phyloP scores from a whole-genome alignment of 1,140 invertebrate genomes.

The Odontomachus brunneus region DNA sequence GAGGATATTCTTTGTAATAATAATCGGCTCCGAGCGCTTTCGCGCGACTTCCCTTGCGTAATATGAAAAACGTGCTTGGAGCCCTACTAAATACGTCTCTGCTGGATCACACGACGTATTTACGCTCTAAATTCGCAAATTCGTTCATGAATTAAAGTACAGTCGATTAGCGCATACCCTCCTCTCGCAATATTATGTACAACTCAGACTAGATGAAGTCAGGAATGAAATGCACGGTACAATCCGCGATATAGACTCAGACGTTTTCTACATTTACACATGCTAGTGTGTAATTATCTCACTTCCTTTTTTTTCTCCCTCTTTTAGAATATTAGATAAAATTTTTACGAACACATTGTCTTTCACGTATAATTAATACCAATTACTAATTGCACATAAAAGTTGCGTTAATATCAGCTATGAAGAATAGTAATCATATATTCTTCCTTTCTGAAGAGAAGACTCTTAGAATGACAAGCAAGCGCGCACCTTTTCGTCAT shows the following conservation, averaged over 20 bases:
- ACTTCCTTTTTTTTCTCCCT: background rate
- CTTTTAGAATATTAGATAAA: background rate
- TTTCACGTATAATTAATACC: conserved; percentile 1
- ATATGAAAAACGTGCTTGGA: conserved; percentile 26
- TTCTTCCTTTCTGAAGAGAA: conserved; percentile 18
- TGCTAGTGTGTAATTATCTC: background rate
- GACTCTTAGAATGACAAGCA: background rate
- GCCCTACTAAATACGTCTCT: conserved; percentile 10
- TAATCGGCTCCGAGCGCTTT: conserved; percentile 11
- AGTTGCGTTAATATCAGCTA: conserved; percentile 26
- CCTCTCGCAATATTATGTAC: conserved; percentile 49
- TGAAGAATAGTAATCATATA: background rate
- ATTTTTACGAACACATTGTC: background rate
- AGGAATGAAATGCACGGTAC: conserved; percentile 52
- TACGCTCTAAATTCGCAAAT: background rate
- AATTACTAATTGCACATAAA: conserved; percentile 4
- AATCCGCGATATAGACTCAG: conserved; percentile 41
- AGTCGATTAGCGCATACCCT: conserved; percentile 37
- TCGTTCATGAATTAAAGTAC: conserved; percentile 43
- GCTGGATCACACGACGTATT: conserved; percentile 29
- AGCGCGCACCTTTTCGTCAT: background rate
- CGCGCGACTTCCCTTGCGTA: background rate
- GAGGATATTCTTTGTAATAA: background rate
- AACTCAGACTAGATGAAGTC: conserved; percentile 62
- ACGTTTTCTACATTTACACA: conserved; percentile 28